Conservation (phyloP, 2,113 vertebrate genomes). For the Cygnus buccinator region DNA sequence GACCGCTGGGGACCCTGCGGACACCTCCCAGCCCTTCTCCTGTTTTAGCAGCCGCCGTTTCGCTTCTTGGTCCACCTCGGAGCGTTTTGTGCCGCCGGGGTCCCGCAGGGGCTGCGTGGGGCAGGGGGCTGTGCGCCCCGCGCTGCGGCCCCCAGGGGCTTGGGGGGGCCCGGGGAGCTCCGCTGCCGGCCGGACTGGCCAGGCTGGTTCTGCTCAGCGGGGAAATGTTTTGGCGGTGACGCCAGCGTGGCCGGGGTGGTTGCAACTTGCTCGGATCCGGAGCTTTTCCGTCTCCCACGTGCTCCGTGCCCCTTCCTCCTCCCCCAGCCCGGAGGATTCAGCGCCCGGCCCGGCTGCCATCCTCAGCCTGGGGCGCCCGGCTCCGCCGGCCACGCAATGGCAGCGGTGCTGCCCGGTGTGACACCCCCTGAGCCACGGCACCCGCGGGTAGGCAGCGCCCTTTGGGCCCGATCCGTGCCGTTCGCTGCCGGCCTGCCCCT, state of each 20-base stretch:
- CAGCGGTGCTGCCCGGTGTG: background rate
- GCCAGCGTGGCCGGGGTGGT: slow-evolving; percentile 30
- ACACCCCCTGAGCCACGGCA: background rate
- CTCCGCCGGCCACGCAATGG: background rate
- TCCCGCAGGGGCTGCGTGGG: background rate
- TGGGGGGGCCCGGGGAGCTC: background rate
- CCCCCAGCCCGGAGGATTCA: background rate
- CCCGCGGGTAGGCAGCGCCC: fast-evolving
- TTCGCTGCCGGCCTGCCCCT: background rate
- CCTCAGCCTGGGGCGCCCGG: background rate
- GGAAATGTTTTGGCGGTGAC: slow-evolving; percentile 60
- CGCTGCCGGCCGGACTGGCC: slow-evolving; percentile 35
- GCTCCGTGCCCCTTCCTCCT: slow-evolving; percentile 15
- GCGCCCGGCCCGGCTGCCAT: background rate
- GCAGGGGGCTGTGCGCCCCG: background rate
- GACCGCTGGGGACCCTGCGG: background rate
- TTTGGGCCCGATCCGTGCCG: background rate
- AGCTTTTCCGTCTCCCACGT: background rate
- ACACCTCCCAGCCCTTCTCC: background rate
- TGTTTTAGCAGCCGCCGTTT: background rate
- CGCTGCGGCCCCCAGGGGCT: background rate
- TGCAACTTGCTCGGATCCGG: slow-evolving; percentile 32
- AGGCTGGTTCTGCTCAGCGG: slow-evolving; percentile 52
- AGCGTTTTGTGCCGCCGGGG: background rate
- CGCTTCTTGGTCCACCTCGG: background rate